Evolutionary conservation across 2,888 invertebrate species (phyloP), one percentile per base, ranked within the genome.

Genomic region (Leucoma salicis): DNA sequence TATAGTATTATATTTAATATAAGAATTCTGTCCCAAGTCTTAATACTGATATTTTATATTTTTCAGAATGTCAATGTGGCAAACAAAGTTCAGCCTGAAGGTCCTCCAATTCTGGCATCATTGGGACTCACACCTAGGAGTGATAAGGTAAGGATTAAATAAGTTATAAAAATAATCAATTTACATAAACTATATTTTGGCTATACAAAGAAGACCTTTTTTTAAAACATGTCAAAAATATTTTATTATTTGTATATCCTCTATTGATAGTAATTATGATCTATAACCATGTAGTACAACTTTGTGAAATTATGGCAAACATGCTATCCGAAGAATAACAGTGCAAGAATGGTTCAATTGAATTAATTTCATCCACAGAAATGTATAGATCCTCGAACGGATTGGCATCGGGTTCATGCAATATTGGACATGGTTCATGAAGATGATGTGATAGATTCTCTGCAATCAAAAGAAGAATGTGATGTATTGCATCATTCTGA

Each of bases 81-180:
- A 42, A 74, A 55, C 54, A 89, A 87, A 69, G 37, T 84, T 14
- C 90, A 87, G 53, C 84, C 86, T 10, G 90, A 89, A 71, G 90
- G 90, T 29, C 90, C 90, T 31, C 90, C 90, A 33, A 90, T 90
- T 60, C 75, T 90, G 80, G 86, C 90, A 50, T 90, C 90, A 28
- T 53, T 90, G 74, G 90, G 90, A 38, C 86, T 90, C 57, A 90
- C 90, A 62, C 90, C 90, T 37, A 78, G 86, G 65, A 90, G 88
- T 82, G 90, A 90, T 80, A 90, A 90, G 90, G 90, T 90, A 84
- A 21, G 8, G 21, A 21, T 21, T 21, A 21, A 21, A 8, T 5
- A 4, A 2, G n/a, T n/a, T n/a, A n/a, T n/a, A n/a, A n/a, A n/a
- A n/a, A n/a, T n/a, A n/a, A n/a, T n/a, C n/a, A n/a, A n/a, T n/a